These are phyloP conservation scores for Amphipoea lucens DNA, from an alignment of 2,888 invertebrate species.

Conservation along the genomic window DNA sequence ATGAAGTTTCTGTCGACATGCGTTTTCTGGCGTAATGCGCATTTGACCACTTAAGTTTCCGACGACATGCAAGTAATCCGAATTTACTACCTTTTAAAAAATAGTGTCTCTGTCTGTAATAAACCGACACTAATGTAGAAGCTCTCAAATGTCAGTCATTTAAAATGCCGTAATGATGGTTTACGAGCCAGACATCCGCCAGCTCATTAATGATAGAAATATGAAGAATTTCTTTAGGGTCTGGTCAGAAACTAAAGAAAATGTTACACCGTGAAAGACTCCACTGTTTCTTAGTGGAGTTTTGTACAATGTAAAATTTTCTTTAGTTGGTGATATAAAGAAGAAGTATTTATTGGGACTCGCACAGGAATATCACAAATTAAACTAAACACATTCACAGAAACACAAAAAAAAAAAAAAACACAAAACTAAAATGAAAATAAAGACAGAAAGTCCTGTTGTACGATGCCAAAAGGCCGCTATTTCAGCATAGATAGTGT, in stretches of 20 bases:
- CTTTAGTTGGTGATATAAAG: neutral
- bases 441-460: too few relatives aligned
- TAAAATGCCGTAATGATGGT: conserved; percentile 33
- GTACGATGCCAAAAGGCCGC: too few relatives aligned
- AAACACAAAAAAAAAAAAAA: too few relatives aligned
- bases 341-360: neutral
- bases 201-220: conserved; percentile 3
- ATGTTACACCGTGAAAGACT: neutral
- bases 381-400: too few relatives aligned
- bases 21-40: too few relatives aligned
- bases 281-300: neutral
- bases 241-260: neutral
- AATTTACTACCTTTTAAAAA: neutral
- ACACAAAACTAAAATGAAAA: too few relatives aligned
- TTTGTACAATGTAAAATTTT: neutral
- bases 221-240: conserved; percentile 1
- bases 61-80: neutral
- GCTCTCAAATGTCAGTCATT: conserved; percentile 21
- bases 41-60: too few relatives aligned
- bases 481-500: neutral
- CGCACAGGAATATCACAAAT: too few relatives aligned
- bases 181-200: conserved; percentile 28
- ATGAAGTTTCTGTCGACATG: neutral
- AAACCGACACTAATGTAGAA: conserved; percentile 1
- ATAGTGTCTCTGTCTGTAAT: neutral